Conservation (phyloP, 2,113 vertebrate genomes). For the Lepus americanus region DNA sequence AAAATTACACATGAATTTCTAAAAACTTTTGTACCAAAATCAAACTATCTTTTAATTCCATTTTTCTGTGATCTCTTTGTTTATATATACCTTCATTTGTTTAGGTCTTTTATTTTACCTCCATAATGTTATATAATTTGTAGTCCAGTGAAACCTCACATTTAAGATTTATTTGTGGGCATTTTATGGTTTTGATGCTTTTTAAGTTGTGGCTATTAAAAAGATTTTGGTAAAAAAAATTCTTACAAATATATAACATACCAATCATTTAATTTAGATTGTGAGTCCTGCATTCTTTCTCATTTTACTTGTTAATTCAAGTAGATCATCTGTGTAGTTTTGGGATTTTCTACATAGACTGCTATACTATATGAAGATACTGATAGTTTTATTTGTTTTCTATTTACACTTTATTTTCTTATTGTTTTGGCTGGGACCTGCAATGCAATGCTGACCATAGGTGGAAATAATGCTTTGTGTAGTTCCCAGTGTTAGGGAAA, state of each 20-base stretch:
- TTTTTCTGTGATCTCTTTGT: too few relatives aligned
- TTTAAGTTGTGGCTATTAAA: not conserved
- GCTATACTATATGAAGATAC: not conserved
- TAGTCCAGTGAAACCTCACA: not conserved
- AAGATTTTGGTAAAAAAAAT: conserved; percentile 16
- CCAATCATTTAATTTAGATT: not conserved
- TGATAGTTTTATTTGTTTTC: not conserved
- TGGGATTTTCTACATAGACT: not conserved
- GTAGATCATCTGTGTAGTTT: not conserved
- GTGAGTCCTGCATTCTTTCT: not conserved
- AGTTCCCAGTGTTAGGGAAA: not conserved
- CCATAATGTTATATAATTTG: not conserved
- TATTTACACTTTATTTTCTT: not conserved
- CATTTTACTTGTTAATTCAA: conserved; percentile 22
- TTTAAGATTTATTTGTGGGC: not conserved
- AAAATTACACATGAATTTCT: too few relatives aligned
- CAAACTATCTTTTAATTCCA: too few relatives aligned
- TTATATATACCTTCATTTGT: not conserved
- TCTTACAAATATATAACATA: not conserved
- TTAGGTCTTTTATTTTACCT: conserved; percentile 6
- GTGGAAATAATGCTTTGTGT: not conserved
- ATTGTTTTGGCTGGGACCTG: not conserved
- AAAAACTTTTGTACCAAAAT: too few relatives aligned
- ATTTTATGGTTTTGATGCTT: conserved; percentile 22
- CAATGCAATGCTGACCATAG: not conserved